phyloP scores from a whole-genome alignment of 2,888 invertebrate species.

The Drosophila eohydei region DNA sequence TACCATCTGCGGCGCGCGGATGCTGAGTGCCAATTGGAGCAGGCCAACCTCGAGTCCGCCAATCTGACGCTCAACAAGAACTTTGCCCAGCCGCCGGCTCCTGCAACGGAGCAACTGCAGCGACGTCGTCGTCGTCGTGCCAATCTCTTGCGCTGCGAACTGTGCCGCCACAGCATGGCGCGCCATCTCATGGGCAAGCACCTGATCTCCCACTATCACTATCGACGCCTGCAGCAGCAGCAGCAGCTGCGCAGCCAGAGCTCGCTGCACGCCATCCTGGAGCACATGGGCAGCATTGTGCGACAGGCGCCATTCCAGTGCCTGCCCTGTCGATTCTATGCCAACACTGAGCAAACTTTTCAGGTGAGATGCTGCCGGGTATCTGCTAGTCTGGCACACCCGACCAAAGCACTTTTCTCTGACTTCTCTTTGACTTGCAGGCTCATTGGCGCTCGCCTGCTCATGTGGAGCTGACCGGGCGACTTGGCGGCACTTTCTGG shows the following conservation, averaged over 20 bases:
- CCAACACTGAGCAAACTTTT: conserved; percentile 90
- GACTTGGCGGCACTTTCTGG: conserved; percentile 87
- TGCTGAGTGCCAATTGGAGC: conserved; percentile 89
- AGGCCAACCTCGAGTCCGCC: conserved; percentile 83
- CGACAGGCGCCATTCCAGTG: conserved; percentile 95
- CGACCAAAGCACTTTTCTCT: not conserved
- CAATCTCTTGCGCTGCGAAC: conserved; percentile 88
- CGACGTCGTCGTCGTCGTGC: conserved; percentile 86
- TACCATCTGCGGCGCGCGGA: conserved; percentile 89
- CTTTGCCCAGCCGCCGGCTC: conserved; percentile 22
- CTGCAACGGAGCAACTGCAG: conserved; percentile 11
- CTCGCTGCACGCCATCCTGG: conserved; percentile 88
- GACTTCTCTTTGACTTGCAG: conserved; percentile 80
- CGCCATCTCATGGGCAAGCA: conserved; percentile 92
- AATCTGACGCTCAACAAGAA: conserved; percentile 44
- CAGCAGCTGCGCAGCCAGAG: conserved; percentile 61
- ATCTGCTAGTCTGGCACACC: not conserved
- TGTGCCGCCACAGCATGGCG: conserved; percentile 90
- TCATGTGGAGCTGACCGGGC: conserved; percentile 85
- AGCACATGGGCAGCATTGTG: conserved; percentile 91
- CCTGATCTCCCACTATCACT: conserved; percentile 94
- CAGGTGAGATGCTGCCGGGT: conserved; percentile 44
- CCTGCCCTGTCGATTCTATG: conserved; percentile 92
- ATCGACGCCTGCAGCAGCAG: conserved; percentile 88
- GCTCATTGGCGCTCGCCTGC: conserved; percentile 89